Evolutionary conservation across 2,113 vertebrate species (phyloP), one percentile per base, ranked within the genome.

Genomic region (Capreolus pygargus): DNA sequence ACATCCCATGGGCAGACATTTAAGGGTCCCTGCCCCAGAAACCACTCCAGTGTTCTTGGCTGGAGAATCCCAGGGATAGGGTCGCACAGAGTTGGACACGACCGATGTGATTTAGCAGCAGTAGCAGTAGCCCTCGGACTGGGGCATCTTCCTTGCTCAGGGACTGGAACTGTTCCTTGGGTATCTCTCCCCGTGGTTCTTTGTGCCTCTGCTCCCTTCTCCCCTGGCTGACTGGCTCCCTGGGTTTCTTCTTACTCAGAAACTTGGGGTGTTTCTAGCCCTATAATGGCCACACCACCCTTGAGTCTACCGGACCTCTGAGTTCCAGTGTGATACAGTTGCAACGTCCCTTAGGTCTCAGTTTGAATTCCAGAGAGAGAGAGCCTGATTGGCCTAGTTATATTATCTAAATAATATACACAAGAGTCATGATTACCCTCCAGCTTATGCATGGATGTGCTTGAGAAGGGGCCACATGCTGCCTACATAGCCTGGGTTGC

Each of bases 141-240:
- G 58, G 47, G n/a, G 25, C 4, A 0, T 54, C 14, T 13, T 54
- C 27, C 30, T 6, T 33, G 36, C 8, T 47, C 33, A 6, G 67
- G 19, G 76, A 55, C 15, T 3, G 43, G 1, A 6, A 0, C n/a
- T 81, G 15, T 21, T 39, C 57, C 25, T 11, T 33, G 39, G 15
- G 67, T 19, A 7, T 70, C 54, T 30, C 61, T 70, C n/a, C 28
- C 15, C 1, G 0, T 2, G 50, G n/a, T n/a, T 81, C 36, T 50
- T 4, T 33, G 36, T 30, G 28, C 36, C 67, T 89, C 55, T 33
- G 23, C 81, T 36, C 27, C 28, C 70, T 23, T 39, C 43, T 54
- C 27, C 30, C 30, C 54, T 21, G 10, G 23, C 64, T 54, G 21
- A 4, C 57, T 67, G 52, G 64, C 43, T 79, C 54, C 25, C 83